Evolutionary conservation across 2,888 invertebrate genomes (phyloP).

Genomic region (Campoletis raptor): DNA sequence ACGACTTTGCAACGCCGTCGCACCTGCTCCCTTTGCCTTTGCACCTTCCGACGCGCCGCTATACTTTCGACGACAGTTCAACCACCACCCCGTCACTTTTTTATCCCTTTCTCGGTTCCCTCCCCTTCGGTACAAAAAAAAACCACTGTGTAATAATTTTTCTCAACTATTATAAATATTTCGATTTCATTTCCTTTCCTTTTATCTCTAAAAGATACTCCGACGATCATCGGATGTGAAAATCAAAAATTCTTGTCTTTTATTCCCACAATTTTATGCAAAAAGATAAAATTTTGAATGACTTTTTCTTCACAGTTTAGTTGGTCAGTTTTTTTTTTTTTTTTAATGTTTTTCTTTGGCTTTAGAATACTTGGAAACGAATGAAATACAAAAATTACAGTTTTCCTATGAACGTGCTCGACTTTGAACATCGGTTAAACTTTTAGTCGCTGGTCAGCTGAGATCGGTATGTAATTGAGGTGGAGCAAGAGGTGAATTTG

Average conservation of each 20-base stretch:
- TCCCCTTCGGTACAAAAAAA: slow-evolving; percentile 62
- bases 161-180: slow-evolving; percentile 33
- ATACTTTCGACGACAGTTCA: slow-evolving; percentile 47
- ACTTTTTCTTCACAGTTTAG: not conserved
- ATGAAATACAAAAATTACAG: not conserved
- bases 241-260: not conserved
- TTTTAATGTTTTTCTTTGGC: not conserved
- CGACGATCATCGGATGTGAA: not conserved
- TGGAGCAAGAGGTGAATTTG: slow-evolving; percentile 23
- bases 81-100: slow-evolving; percentile 56
- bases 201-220: not conserved
- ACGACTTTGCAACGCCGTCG: slow-evolving; percentile 65
- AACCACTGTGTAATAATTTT: slow-evolving; percentile 40
- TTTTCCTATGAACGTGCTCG: not conserved
- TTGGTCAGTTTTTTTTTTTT: not conserved
- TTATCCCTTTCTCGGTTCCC: slow-evolving; percentile 22
- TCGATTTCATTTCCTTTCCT: not conserved
- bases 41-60: slow-evolving; percentile 68
- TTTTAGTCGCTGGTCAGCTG: slow-evolving; percentile 40
- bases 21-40: slow-evolving; percentile 72
- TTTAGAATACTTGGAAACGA: not conserved
- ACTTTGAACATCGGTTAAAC: not conserved
- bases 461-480: slow-evolving; percentile 64
- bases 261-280: not conserved
- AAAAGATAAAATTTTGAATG: not conserved